Conservation (phyloP, 2,797 vertebrate genomes). For the Alfaro cultratus region DNA sequence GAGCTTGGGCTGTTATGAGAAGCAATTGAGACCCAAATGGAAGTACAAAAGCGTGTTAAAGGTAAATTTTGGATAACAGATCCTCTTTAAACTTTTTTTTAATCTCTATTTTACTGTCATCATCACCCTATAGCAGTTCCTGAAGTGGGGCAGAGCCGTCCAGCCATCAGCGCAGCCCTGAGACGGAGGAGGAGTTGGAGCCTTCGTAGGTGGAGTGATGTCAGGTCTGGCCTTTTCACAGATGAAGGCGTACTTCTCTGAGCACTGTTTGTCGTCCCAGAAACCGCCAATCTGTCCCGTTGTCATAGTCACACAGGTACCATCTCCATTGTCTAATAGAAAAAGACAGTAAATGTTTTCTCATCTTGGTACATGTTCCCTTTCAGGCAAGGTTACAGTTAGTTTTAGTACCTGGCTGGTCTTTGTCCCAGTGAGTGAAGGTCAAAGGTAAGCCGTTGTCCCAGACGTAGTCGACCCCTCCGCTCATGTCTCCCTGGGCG, state of each 20-base stretch:
- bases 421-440: constrained; percentile 83
- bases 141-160: constrained; percentile 68
- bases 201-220: constrained; percentile 76
- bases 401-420: constrained; percentile 77
- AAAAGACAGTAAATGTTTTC: background rate
- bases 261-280: constrained; percentile 82
- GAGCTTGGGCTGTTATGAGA: too few relatives aligned
- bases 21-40: too few relatives aligned
- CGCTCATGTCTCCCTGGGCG: constrained; percentile 56
- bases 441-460: constrained; percentile 72
- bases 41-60: too few relatives aligned
- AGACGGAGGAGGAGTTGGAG: constrained; percentile 70
- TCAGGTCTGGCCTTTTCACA: constrained; percentile 80
- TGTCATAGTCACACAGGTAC: constrained; percentile 82
- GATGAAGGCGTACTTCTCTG: constrained; percentile 67
- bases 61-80: too few relatives aligned
- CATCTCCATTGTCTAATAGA: constrained; percentile 72
- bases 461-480: constrained; percentile 83
- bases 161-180: constrained; percentile 67
- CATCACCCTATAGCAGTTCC: constrained; percentile 79
- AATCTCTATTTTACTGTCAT: constrained; percentile 1
- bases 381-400: background rate
- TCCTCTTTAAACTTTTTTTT: background rate
- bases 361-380: fast-evolving
- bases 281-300: constrained; percentile 76